Conservation (phyloP, 2,888 invertebrate genomes). For the Chrysolina oricalcia region DNA sequence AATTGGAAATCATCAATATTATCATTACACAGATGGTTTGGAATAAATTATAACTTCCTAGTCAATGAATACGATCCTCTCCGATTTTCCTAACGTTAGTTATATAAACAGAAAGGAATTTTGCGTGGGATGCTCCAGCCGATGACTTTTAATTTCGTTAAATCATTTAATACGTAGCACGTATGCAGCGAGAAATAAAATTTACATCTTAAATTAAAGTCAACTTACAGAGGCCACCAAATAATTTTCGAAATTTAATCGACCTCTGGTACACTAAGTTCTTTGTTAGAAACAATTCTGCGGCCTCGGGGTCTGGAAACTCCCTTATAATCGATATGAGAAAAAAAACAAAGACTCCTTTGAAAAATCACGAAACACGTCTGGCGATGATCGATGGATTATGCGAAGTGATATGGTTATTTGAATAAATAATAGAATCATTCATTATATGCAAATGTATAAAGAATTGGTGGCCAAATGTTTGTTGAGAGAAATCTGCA, state of each 20-base stretch:
- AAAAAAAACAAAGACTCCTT: constrained; percentile 9
- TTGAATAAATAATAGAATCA: constrained; percentile 8
- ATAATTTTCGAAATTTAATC: not conserved
- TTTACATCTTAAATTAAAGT: constrained; percentile 9
- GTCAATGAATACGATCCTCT: no score
- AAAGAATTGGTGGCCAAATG: not conserved
- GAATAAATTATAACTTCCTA: no score
- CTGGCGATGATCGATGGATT: constrained; percentile 11
- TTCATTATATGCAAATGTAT: not conserved
- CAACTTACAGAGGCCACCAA: not conserved
- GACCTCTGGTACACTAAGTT: not conserved
- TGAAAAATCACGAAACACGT: constrained; percentile 1
- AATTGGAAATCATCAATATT: no score
- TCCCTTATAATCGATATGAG: not conserved
- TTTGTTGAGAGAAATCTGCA: constrained; percentile 2
- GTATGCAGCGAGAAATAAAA: not conserved
- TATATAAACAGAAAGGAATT: not conserved
- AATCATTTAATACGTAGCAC: not conserved
- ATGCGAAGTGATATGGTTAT: constrained; percentile 12
- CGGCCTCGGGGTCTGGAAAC: not conserved
- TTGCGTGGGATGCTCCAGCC: not conserved
- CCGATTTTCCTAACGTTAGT: no score
- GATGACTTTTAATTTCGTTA: not conserved
- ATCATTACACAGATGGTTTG: no score
- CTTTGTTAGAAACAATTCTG: not conserved